These are phyloP conservation scores for Nephila pilipes DNA, from an alignment of 1,140 invertebrate species.

Conservation along the genomic window DNA sequence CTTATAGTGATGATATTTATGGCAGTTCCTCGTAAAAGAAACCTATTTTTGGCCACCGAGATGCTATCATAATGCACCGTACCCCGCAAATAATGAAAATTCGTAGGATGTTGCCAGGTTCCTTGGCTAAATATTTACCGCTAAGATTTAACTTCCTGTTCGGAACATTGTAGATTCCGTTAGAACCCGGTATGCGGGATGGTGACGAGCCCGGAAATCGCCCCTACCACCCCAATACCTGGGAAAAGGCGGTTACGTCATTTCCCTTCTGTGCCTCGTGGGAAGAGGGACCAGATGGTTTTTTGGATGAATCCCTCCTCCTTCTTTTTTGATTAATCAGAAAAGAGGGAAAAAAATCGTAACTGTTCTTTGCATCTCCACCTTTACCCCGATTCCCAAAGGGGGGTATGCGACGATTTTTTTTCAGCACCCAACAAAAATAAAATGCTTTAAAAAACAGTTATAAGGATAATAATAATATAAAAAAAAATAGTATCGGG, in stretches of 20 bases:
- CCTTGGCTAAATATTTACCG: slow-evolving; percentile 26
- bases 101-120: slow-evolving; percentile 27
- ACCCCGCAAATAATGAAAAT: background rate
- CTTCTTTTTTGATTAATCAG: slow-evolving; percentile 61
- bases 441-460: slow-evolving; percentile 25
- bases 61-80: background rate
- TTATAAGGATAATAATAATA: background rate
- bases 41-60: background rate
- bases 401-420: background rate
- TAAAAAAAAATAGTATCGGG: slow-evolving; percentile 21
- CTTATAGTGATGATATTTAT: slow-evolving; percentile 33
- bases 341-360: slow-evolving; percentile 32
- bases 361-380: slow-evolving; percentile 54
- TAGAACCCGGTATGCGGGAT: slow-evolving; percentile 53
- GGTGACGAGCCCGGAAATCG: slow-evolving; percentile 27
- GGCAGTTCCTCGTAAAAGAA: background rate
- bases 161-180: slow-evolving; percentile 37
- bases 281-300: slow-evolving; percentile 67
- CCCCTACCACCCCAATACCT: slow-evolving; percentile 33
- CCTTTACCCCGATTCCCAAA: slow-evolving; percentile 51
- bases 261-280: slow-evolving; percentile 47
- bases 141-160: slow-evolving; percentile 17
- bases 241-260: slow-evolving; percentile 62
- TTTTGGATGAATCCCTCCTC: slow-evolving; percentile 59
- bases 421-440: slow-evolving; percentile 1